A percentile compares a stretch with the other conserved stretches of the same genome.
Evolutionary conservation across 2,113 vertebrate species (phyloP).

Genomic region (Pycnonotus jocosus): DNA sequence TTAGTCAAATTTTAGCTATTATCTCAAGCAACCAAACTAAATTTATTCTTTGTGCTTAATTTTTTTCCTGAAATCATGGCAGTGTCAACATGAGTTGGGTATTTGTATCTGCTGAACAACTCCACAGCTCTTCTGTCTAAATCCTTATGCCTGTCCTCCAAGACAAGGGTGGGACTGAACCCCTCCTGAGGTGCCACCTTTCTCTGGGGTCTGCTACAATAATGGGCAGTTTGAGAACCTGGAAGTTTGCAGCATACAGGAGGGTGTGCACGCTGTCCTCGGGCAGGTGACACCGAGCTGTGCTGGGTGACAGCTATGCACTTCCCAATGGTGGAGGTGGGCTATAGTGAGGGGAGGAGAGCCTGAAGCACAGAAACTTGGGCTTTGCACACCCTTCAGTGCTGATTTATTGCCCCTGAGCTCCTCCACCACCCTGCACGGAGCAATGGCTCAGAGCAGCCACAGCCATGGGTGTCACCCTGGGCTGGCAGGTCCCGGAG

Average conservation of each 20-base stretch:
- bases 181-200: neutral
- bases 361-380: neutral
- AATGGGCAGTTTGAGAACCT: neutral
- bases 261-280: rapidly evolving
- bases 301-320: neutral
- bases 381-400: neutral
- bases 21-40: neutral
- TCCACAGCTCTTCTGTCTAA: neutral
- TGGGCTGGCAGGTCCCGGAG: neutral
- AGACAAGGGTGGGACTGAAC: neutral
- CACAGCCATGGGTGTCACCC: neutral
- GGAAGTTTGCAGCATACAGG: neutral
- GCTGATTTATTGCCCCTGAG: neutral
- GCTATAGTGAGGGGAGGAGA: neutral
- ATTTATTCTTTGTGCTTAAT: neutral
- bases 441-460: neutral
- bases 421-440: neutral
- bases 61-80: neutral
- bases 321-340: neutral
- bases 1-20: neutral
- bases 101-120: neutral
- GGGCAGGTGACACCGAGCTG: neutral
- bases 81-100: neutral
- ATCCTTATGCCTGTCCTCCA: neutral
- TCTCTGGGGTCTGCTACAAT: neutral